A percentile compares a stretch with the other conserved stretches of the same genome.
Conservation (phyloP, 2,888 invertebrate species). For the Julus scanicus region DNA sequence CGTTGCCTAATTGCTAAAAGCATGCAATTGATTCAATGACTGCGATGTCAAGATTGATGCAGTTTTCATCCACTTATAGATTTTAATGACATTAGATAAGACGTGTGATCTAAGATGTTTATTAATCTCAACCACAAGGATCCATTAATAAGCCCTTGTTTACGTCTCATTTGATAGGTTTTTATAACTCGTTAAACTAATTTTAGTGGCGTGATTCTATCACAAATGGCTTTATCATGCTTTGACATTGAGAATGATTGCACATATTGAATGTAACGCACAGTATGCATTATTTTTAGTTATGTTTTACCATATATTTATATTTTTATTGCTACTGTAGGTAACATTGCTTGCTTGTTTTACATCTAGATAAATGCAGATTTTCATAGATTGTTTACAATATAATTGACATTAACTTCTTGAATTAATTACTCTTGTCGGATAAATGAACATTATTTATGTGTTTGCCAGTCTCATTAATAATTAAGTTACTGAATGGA, state of each 20-base stretch:
- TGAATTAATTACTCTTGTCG: neutral
- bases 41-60: neutral
- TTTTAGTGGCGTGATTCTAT: neutral
- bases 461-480: neutral
- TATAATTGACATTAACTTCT: neutral
- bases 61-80: neutral
- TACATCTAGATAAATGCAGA: neutral
- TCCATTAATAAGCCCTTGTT: neutral
- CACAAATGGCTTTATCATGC: neutral
- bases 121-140: neutral
- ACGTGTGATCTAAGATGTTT: slow-evolving; percentile 10
- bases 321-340: neutral
- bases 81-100: neutral
- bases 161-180: neutral
- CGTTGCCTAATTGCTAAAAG: neutral
- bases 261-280: neutral
- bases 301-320: neutral
- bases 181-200: neutral
- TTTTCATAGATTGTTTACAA: neutral
- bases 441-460: neutral
- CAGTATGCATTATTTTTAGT: neutral
- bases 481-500: neutral
- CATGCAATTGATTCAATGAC: neutral
- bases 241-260: neutral
- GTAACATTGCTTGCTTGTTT: neutral